phyloP scores from a whole-genome alignment of 2,113 vertebrate species.

The Macroglossus sobrinus region DNA sequence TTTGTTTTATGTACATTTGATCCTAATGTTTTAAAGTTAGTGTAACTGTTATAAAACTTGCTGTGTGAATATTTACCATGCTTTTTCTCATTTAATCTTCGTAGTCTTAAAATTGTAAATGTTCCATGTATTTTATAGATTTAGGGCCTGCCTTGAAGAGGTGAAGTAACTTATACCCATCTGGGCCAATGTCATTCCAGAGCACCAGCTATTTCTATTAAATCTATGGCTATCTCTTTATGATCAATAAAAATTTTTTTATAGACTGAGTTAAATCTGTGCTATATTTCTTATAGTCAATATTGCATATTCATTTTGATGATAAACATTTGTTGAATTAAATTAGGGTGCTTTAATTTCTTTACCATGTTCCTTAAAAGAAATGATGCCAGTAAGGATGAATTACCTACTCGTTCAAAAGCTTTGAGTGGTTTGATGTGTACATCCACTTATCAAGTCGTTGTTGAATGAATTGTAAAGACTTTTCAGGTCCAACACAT shows the following conservation, averaged over 20 bases:
- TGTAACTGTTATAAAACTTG: background rate
- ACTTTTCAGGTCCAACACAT: background rate
- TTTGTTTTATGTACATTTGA: background rate
- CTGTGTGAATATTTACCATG: background rate
- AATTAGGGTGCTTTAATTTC: background rate
- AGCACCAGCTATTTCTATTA: background rate
- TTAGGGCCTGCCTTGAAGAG: background rate
- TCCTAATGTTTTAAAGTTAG: background rate
- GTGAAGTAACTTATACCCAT: background rate
- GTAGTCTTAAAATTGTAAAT: background rate
- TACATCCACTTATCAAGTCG: background rate
- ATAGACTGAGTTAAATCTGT: background rate
- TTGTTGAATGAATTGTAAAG: background rate
- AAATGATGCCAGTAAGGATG: background rate
- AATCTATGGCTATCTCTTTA: background rate
- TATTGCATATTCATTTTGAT: background rate
- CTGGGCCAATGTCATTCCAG: background rate
- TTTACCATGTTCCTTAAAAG: conserved; percentile 13
- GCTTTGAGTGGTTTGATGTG: background rate
- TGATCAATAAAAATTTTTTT: background rate
- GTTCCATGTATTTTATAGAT: background rate
- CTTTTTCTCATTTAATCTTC: background rate
- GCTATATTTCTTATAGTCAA: background rate
- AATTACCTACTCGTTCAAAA: background rate
- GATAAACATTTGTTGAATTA: background rate